phyloP scores from a whole-genome alignment of 1,140 invertebrate species.

The Schlechtendalia chinensis region DNA sequence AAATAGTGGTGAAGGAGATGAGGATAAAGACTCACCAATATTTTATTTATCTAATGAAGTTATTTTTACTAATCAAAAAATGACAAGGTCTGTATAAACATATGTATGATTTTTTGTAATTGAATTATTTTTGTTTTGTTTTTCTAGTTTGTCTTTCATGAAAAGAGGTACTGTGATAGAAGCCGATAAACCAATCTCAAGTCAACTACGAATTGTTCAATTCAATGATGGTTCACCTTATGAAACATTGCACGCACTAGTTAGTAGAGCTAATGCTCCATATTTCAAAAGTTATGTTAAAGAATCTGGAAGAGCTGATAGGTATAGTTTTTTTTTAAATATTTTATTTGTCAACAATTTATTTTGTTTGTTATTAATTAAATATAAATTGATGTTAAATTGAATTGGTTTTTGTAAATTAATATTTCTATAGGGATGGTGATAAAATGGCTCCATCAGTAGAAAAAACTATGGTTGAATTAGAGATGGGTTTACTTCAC shows the following conservation, averaged over 20 bases:
- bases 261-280: slow-evolving; percentile 92
- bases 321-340: slow-evolving; percentile 59
- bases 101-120: background rate
- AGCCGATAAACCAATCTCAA: slow-evolving; percentile 90
- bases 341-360: no score
- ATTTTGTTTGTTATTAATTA: no score
- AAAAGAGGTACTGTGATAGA: slow-evolving; percentile 88
- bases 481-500: slow-evolving; percentile 98
- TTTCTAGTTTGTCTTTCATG: slow-evolving; percentile 75
- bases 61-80: slow-evolving; percentile 83
- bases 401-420: background rate
- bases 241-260: slow-evolving; percentile 92
- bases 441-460: slow-evolving; percentile 99
- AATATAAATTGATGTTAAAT: background rate
- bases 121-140: background rate
- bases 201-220: slow-evolving; percentile 80
- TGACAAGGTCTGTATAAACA: slow-evolving; percentile 65
- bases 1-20: slow-evolving; percentile 77
- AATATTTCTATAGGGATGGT: slow-evolving; percentile 72
- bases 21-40: slow-evolving; percentile 78
- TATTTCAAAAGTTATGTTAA: slow-evolving; percentile 98
- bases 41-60: slow-evolving; percentile 90
- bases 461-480: slow-evolving; percentile 98
- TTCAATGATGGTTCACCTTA: slow-evolving; percentile 95
- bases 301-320: slow-evolving; percentile 89